These are phyloP conservation scores for Rhinichthys klamathensis DNA, from an alignment of 2,113 vertebrate genomes.

Conservation along the genomic window DNA sequence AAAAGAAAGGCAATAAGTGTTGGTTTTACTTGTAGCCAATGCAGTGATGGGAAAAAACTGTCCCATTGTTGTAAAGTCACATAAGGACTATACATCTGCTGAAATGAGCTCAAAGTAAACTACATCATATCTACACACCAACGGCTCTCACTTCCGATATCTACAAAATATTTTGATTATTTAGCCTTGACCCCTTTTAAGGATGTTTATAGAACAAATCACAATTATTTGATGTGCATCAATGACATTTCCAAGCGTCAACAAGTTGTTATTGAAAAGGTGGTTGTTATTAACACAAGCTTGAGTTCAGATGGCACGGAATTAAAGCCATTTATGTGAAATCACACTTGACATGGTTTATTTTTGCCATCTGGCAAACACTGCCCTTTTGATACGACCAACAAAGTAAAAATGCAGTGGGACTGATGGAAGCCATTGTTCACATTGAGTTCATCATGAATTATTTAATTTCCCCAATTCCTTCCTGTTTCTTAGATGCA, in stretches of 20 bases:
- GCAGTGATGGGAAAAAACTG: neutral
- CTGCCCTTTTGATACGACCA: conserved; percentile 19
- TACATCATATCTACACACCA: neutral
- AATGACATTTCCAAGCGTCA: conserved; percentile 12
- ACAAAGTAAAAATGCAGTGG: conserved; percentile 30
- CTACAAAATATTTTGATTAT: neutral
- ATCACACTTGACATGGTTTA: conserved; percentile 20
- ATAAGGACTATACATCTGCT: neutral
- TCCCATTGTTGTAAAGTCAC: neutral
- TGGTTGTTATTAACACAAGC: conserved; percentile 24
- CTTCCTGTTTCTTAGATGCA: neutral
- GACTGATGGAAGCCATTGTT: conserved; percentile 25
- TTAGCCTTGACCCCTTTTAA: neutral
- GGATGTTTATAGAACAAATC: neutral
- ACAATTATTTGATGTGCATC: neutral
- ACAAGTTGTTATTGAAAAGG: neutral
- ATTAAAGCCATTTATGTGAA: conserved; percentile 31
- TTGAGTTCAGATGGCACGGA: neutral
- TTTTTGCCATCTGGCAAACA: conserved; percentile 45
- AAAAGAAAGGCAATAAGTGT: neutral
- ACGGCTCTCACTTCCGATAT: neutral
- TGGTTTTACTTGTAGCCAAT: neutral
- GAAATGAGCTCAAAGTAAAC: neutral
- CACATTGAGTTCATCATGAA: conserved; percentile 34
- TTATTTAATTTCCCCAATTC: conserved; percentile 16